Base-by-base conservation (phyloP, 2,797 vertebrate species). In the Amazona finschi region DNA sequence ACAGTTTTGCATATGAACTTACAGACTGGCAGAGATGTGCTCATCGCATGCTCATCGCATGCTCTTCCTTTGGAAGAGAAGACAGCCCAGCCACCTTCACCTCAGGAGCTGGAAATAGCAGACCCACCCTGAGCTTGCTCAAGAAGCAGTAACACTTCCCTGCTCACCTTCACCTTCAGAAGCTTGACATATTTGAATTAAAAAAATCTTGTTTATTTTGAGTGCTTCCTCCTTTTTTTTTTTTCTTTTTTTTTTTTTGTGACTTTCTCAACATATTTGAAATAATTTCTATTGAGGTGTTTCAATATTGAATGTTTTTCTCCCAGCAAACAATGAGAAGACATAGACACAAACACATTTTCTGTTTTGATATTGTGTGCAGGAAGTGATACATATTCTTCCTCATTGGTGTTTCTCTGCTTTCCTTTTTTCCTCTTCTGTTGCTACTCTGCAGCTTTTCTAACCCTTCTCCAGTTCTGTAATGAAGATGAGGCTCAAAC, bases 21-120 rank as follows among this genome's bases (percentile, higher is more conserved):
- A 12, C 5, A 25, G 60, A 7, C 8, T 0, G 1, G 44, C 31
- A 31, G 50, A 65, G 39, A 61, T 1, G 1, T 62, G 30, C 30
- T 36, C 7, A 1, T 21, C 1, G 0, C 55, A 25, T 62, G 30
- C 30, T 36, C 7, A 1, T 21, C 1, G 0, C 55, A 25, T 24
- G 16, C 8, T 16, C 24, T 53, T 31, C 2, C 16, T 24, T 17
- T 41, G 47, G 36, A 57, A 61, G 50, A 24, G 22, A n/a, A 46
- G 30, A 9, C 21, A n/a, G 33, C 20, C 9, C 39, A 44, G 3
- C 2, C 7, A 4, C n/a, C 21, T 53, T 44, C 12, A 12, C 20
- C 9, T 53, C 2, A 0, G 52, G 25, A 16, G 22, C 44, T 58
- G 76, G 38, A 41, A 64, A 38, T 33, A 21, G 2, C 20, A 60